Evolutionary conservation across 2,797 vertebrate species (phyloP).

Genomic region (Rhynchonycteris naso): DNA sequence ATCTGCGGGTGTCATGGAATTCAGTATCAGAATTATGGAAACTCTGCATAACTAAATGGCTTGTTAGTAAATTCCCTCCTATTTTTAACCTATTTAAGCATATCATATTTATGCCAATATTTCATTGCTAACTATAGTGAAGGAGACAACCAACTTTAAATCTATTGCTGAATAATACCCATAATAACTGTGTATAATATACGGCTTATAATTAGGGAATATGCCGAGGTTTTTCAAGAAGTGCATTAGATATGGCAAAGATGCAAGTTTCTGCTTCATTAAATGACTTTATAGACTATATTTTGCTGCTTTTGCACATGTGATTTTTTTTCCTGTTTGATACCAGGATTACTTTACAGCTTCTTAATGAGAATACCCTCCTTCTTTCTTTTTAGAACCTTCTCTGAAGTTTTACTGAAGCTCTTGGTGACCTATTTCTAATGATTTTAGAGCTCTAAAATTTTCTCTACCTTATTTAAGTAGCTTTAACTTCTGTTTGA

Average conservation of each 20-base stretch:
- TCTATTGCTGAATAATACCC: conserved; percentile 63
- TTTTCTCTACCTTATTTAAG: conserved; percentile 81
- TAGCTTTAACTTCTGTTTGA: conserved; percentile 78
- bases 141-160: conserved; percentile 71
- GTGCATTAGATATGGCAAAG: conserved; percentile 52
- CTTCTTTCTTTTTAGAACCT: conserved; percentile 74
- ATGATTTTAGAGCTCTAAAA: conserved; percentile 78
- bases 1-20: conserved; percentile 33
- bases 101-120: conserved; percentile 56
- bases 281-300: conserved; percentile 73
- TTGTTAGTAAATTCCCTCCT: conserved; percentile 74
- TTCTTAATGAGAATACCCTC: conserved; percentile 80
- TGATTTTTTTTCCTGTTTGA: conserved; percentile 63
- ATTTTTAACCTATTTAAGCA: conserved; percentile 71
- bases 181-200: conserved; percentile 70
- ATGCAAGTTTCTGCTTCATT: conserved; percentile 77
- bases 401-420: conserved; percentile 78
- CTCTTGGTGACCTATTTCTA: conserved; percentile 82
- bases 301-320: conserved; percentile 75
- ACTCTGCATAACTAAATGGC: conserved; percentile 66
- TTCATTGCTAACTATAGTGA: conserved; percentile 71
- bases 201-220: conserved; percentile 67
- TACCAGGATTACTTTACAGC: conserved; percentile 76
- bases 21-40: conserved; percentile 69
- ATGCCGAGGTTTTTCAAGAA: conserved; percentile 64